A percentile compares a stretch with the other conserved stretches of the same genome.
Conservation (phyloP, 2,888 invertebrate genomes). For the Mimas tiliae region DNA sequence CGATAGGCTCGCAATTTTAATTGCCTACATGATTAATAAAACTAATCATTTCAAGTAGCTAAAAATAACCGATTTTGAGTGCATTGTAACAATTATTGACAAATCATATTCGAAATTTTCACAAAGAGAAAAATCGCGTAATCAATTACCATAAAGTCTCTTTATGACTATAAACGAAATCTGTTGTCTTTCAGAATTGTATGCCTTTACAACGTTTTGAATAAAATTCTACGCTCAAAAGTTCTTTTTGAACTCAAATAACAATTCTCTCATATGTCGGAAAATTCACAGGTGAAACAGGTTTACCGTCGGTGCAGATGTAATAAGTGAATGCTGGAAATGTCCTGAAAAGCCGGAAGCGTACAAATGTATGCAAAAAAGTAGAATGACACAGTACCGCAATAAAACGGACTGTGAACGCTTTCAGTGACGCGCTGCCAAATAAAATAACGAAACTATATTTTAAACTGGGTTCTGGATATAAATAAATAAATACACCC, state of each 20-base stretch:
- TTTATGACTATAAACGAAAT: too few species aligned
- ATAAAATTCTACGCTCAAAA: not conserved
- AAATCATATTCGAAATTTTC: too few species aligned
- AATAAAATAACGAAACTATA: conserved; percentile 34
- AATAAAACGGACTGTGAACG: conserved; percentile 46
- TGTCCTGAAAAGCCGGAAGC: conserved; percentile 28
- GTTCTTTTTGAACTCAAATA: not conserved
- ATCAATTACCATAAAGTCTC: too few species aligned
- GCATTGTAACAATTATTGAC: too few species aligned
- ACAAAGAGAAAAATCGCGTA: too few species aligned
- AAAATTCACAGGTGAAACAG: not conserved
- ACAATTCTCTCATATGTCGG: not conserved
- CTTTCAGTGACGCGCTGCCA: conserved; percentile 40
- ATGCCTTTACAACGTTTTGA: too few species aligned
- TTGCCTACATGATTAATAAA: too few species aligned
- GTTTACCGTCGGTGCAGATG: not conserved
- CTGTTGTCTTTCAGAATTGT: too few species aligned
- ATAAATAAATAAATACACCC: conserved; percentile 15
- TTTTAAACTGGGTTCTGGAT: not conserved
- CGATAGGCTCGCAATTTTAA: too few species aligned
- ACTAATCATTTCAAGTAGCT: too few species aligned
- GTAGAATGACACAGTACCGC: conserved; percentile 41
- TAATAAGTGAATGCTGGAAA: conserved; percentile 30
- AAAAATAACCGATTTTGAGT: too few species aligned
- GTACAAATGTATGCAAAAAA: conserved; percentile 47